Base-by-base conservation (phyloP, 2,797 vertebrate species). In the Sebastes hubbsi region DNA sequence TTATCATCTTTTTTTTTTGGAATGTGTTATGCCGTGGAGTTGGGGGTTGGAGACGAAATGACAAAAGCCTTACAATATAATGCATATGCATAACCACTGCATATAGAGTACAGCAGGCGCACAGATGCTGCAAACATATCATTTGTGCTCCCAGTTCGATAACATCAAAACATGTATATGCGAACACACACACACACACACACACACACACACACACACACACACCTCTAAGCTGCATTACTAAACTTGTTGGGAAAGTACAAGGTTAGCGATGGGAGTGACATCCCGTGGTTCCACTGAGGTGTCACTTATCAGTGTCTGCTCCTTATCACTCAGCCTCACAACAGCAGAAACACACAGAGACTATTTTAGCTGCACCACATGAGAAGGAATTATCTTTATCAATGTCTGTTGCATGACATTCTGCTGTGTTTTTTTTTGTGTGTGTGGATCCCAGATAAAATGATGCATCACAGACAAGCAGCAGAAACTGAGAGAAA, bases 311-410 rank as follows among this genome's bases (percentile, higher is more conserved):
- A 95, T 95, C 95, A 82, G 91, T 24, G 81, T 72, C 80, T 81
- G 89, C 85, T 87, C 52, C 94, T 95, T 95, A 95, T 95, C 94
- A 88, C 83, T 80, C 83, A 84, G 78, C 77, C 81, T 70, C 92
- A 93, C 87, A 92, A 89, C 92, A 87, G 89, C 86, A 90, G 77
- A 88, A 81, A 92, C 87, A 89, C 84, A 90, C 83, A 73, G 65
- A 65, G 61, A 55, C 79, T 76, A 86, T 88, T 88, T 85, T 72
- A 89, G 74, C 86, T 75, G 27, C 82, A 52, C 80, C 38, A 81
- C 85, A 85, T 84, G 81, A 81, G 74, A 83, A 72, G 27, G 90
- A 91, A 91, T 93, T 78, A 93, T 93, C 90, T 86, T 85, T 73
- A 92, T 92, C 91, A 73, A 25, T 79, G 75, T 86, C 79, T 84